Evolutionary conservation across 2,797 vertebrate species (phyloP).

Genomic region (Chromis chromis): DNA sequence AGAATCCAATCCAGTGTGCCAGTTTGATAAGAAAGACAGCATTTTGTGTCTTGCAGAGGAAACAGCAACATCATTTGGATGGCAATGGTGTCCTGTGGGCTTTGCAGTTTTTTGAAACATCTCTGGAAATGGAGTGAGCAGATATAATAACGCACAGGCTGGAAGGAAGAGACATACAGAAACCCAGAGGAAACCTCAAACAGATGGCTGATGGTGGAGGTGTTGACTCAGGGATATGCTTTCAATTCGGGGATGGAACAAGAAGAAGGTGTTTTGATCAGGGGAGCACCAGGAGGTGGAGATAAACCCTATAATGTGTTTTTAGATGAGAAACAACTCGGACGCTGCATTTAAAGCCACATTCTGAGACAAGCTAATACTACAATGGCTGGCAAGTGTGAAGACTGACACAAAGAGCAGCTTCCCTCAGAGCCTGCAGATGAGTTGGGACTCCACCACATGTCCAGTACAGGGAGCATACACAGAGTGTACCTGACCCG

Average conservation of each 20-base stretch:
- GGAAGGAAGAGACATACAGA: constrained; percentile 1
- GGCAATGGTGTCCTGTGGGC: constrained; percentile 8
- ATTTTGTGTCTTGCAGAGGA: constrained; percentile 20
- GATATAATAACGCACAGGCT: not conserved
- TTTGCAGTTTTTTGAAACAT: not conserved
- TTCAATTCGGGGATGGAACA: constrained; percentile 34
- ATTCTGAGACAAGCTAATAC: constrained; percentile 14
- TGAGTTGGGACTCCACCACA: constrained; percentile 12
- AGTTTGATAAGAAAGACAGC: constrained; percentile 18
- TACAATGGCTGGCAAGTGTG: constrained; percentile 11
- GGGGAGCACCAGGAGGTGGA: constrained; percentile 23
- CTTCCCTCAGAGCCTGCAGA: constrained; percentile 8
- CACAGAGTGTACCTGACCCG: not conserved
- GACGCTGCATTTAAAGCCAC: not conserved
- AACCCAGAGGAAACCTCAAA: constrained; percentile 24
- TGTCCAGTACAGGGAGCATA: not conserved
- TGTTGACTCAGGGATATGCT: constrained; percentile 21
- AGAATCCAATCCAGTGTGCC: constrained; percentile 32
- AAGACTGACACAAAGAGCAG: constrained; percentile 30
- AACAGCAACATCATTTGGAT: constrained; percentile 15
- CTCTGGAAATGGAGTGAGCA: constrained; percentile 22
- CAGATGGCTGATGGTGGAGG: constrained; percentile 41
- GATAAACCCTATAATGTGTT: constrained; percentile 16
- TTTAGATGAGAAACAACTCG: constrained; percentile 14
- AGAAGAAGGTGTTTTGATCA: constrained; percentile 30